Percentiles rank a stretch among this genome's conserved stretches.
Evolutionary conservation across 2,888 invertebrate species (phyloP).

Genomic region (Sesia bembeciformis): DNA sequence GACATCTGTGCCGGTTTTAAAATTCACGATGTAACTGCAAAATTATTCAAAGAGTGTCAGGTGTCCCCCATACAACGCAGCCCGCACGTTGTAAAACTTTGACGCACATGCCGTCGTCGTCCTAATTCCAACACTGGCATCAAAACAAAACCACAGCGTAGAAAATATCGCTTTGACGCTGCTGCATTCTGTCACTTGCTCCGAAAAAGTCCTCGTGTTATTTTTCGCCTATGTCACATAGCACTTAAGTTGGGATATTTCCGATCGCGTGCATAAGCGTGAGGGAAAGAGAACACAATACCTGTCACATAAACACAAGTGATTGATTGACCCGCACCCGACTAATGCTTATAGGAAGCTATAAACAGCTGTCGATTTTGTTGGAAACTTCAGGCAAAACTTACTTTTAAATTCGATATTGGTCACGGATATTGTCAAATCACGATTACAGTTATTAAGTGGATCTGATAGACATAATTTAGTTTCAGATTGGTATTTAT

Average conservation of each 20-base stretch:
- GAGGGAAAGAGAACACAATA: conserved; percentile 44
- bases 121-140: conserved; percentile 22
- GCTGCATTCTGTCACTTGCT: conserved; percentile 22
- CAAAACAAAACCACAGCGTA: conserved; percentile 19
- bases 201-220: conserved; percentile 20
- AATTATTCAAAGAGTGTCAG: conserved; percentile 64
- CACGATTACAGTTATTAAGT: conserved; percentile 26
- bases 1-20: conserved; percentile 50
- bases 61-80: conserved; percentile 37
- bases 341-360: conserved; percentile 61
- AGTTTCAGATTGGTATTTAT: conserved; percentile 7
- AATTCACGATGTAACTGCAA: conserved; percentile 52
- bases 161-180: conserved; percentile 17
- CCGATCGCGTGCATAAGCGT: conserved; percentile 25
- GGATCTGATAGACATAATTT: conserved; percentile 19
- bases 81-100: conserved; percentile 36
- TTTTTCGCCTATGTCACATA: conserved; percentile 32
- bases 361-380: conserved; percentile 62
- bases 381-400: conserved; percentile 20
- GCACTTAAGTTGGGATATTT: conserved; percentile 27
- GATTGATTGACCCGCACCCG: conserved; percentile 69
- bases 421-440: conserved; percentile 27
- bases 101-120: conserved; percentile 16
- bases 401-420: background rate
- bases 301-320: conserved; percentile 66